Evolutionary conservation across 2,797 vertebrate genomes (phyloP), one percentile per base, ranked within the genome.

Genomic region (Tadarida brasiliensis): DNA sequence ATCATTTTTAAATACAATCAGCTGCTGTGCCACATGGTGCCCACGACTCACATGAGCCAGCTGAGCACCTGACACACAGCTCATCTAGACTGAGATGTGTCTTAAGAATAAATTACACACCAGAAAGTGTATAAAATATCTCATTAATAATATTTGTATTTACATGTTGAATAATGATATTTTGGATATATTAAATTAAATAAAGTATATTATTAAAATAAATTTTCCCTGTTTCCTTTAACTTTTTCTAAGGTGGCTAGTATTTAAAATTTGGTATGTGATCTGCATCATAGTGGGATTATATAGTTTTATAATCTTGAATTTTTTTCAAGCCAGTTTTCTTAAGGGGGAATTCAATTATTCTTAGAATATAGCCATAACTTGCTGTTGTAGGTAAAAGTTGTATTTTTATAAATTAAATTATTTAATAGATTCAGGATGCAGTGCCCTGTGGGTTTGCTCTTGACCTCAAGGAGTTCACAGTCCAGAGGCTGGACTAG

Each of bases 401-500:
- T 14, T 80, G 15, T 26, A 2, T 51, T 94, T 96, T 90, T 82
- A 92, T 90, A 92, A 77, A 56, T 56, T 77, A 33, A 33, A 77
- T 94, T 92, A 73, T 71, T 89, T 83, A 88, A 87, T 85, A 74
- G 70, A 94, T 96, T 91, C 92, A 82, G 17, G 54, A 95, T 94
- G n/a, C 44, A 82, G 17, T 83, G n/a, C 78, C 86, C 92, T 86
- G 24, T 83, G 74, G 26, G 90, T 82, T 94, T 77, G 94, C 94
- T 74, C 68, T 92, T 94, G 82, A 96, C 59, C 67, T 61, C 49
- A 92, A 86, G 51, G 39, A 35, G 85, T 74, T 86, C 61, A 92
- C 47, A 78, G 54, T 51, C n/a, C 85, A 91, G 90, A 96, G 94
- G 94, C 97, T 73, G 54, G 83, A 96, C 97, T 94, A 96, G 59